Conservation (phyloP, 1,140 invertebrate species). For the Panagrolaimus sp. region DNA sequence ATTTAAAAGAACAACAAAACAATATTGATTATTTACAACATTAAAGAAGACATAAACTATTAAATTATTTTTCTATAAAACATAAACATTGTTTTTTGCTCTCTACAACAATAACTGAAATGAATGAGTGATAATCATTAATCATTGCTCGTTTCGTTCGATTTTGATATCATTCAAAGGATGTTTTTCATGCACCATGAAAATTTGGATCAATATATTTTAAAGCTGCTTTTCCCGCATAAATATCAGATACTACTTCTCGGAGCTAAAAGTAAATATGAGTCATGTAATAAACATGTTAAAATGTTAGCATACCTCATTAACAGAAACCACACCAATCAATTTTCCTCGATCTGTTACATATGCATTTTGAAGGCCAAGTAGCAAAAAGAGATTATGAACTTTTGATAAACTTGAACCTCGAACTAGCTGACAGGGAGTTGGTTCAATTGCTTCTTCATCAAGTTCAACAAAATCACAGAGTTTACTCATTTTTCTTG, state of each 20-base stretch:
- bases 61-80: too few relatives aligned
- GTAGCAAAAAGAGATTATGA: conserved; percentile 90
- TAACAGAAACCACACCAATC: conserved; percentile 86
- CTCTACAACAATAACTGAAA: background rate
- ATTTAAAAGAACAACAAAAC: too few relatives aligned
- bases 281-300: background rate
- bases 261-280: background rate
- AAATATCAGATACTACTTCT: conserved; percentile 6
- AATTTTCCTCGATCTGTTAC: conserved; percentile 89
- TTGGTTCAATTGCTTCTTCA: conserved; percentile 83
- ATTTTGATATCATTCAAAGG: background rate
- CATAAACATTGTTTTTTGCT: background rate
- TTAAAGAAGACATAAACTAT: too few relatives aligned
- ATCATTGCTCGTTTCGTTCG: background rate
- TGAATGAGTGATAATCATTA: background rate
- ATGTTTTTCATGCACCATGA: background rate
- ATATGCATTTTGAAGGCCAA: conserved; percentile 90
- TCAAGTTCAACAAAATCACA: conserved; percentile 64
- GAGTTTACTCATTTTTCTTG: background rate
- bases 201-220: background rate
- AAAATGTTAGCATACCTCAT: conserved; percentile 71
- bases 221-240: background rate
- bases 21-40: too few relatives aligned
- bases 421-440: conserved; percentile 91
- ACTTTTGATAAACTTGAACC: conserved; percentile 85